Evolutionary conservation across 2,888 invertebrate genomes (phyloP).

Genomic region (Diaprepes abbreviatus): DNA sequence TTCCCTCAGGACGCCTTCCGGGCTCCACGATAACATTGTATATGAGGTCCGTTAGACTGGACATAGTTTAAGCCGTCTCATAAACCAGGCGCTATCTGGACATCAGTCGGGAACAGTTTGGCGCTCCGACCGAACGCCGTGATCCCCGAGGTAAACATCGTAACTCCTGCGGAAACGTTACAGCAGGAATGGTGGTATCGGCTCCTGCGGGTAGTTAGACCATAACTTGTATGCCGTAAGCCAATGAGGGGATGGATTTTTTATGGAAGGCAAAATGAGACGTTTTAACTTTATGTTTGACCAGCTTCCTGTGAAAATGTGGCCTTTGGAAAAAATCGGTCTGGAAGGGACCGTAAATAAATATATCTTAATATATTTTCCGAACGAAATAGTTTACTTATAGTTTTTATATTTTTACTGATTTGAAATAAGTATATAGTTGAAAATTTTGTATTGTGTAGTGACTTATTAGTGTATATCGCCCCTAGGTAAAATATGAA

Average conservation of each 20-base stretch:
- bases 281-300: constrained; percentile 18
- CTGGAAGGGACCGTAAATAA: background rate
- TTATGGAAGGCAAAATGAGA: constrained; percentile 25
- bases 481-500: too few relatives aligned
- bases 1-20: constrained; percentile 62
- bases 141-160: constrained; percentile 68
- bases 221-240: constrained; percentile 46
- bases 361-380: background rate
- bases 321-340: background rate
- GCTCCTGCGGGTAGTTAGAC: constrained; percentile 46
- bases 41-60: constrained; percentile 69
- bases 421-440: too few relatives aligned
- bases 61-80: constrained; percentile 69
- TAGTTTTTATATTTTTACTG: too few relatives aligned
- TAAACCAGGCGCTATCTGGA: constrained; percentile 68
- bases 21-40: constrained; percentile 68
- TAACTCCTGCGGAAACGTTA: constrained; percentile 59
- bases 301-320: background rate
- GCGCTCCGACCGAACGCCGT: constrained; percentile 55
- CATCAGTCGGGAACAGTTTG: constrained; percentile 68
- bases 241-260: constrained; percentile 33
- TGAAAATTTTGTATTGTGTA: too few relatives aligned
- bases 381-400: too few relatives aligned
- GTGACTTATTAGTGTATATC: too few relatives aligned
- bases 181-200: constrained; percentile 48